These are phyloP conservation scores for Teleogryllus oceanicus DNA, from an alignment of 2,888 invertebrate genomes.

Conservation along the genomic window DNA sequence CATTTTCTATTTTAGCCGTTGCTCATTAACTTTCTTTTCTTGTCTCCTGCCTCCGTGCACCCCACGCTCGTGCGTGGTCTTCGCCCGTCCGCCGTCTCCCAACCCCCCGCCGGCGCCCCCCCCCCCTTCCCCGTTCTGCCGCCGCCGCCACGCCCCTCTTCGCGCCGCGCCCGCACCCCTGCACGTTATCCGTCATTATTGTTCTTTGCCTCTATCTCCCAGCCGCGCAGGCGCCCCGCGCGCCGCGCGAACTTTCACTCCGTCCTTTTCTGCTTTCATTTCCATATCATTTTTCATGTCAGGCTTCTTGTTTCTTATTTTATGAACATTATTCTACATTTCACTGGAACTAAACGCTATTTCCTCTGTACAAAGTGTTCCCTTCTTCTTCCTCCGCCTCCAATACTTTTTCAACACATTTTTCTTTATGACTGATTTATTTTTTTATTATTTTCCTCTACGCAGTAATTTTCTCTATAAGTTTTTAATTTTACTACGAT, in stretches of 20 bases:
- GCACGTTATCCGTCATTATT: constrained; percentile 18
- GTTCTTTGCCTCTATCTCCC: constrained; percentile 6
- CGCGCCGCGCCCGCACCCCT: background rate
- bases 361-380: constrained; percentile 7
- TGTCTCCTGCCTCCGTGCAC: background rate
- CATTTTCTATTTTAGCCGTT: constrained; percentile 18
- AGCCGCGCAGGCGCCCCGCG: constrained; percentile 3
- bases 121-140: background rate
- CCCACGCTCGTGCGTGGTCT: constrained; percentile 18
- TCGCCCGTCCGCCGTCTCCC: constrained; percentile 1
- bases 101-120: background rate
- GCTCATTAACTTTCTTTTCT: constrained; percentile 18
- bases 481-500: background rate
- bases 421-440: background rate
- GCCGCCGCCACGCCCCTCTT: background rate
- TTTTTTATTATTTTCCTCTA: background rate
- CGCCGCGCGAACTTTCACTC: background rate
- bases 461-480: background rate
- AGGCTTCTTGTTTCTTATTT: constrained; percentile 18
- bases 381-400: constrained; percentile 7
- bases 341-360: constrained; percentile 7
- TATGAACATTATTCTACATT: constrained; percentile 18
- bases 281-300: constrained; percentile 18
- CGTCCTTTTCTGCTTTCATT: constrained; percentile 11
- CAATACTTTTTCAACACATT: background rate